Evolutionary conservation across 2,888 invertebrate species (phyloP), one percentile per base, ranked within the genome.

Genomic region (Plebejus argus): DNA sequence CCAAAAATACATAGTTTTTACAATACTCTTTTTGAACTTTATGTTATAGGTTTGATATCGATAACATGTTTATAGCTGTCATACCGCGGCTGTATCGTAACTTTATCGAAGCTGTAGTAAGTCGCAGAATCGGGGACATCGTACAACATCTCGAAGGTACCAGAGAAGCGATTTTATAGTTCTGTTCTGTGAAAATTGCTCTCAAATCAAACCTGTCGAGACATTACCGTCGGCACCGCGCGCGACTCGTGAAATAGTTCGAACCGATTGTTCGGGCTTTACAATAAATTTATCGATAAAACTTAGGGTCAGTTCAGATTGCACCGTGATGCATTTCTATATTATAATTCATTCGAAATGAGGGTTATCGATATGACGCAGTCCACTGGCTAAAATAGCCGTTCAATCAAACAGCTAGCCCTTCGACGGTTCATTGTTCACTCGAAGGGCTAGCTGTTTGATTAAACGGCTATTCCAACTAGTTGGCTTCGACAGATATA

Each of bases 161-260:
- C 23, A 58, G 28, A 66, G 61, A 66, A 66, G 12, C 28, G 61
- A 66, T 23, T 66, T 66, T 66, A 66, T 66, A 66, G 28, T 66
- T 33, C 28, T 28, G 33, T 66, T 61, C 12, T 28, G 28, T 33
- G 28, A 15, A 66, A 66, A 66, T 66, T 66, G 28, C 66, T 66
- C 28, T 66, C 15, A 66, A 66, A 66, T 66, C 33, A 66, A 66
- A 66, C 28, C 28, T 66, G 66, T 66, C 66, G 12, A 5, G 66
- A 66, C 66, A 66, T 66, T 66, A 61, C 23, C 66, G 66, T 66
- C 66, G 15, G 28, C 66, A 28, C 33, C 33, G 66, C 66, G 33
- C 28, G 66, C 66, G 66, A 28, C 66, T 15, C 28, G 33, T 28
- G 66, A 66, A 66, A 28, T 66, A 66, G 66, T 66, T 66, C 6